Percentiles rank a stretch among this genome's conserved stretches.
Evolutionary conservation across 2,797 vertebrate species (phyloP).

Genomic region (Telmatherina bonti): DNA sequence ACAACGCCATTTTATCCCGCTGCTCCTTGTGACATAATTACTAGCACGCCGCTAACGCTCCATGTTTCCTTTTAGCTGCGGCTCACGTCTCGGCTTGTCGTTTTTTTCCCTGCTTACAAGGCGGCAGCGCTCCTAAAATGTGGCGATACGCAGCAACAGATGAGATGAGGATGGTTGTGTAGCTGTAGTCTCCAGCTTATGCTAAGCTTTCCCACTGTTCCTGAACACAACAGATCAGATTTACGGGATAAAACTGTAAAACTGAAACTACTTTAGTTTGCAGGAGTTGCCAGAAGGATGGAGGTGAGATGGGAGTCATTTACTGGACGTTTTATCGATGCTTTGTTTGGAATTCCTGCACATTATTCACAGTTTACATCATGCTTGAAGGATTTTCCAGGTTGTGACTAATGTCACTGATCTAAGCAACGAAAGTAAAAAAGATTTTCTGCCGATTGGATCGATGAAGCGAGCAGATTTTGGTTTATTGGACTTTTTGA

Average conservation of each 20-base stretch:
- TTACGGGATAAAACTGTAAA: no score
- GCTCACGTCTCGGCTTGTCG: conserved; percentile 8
- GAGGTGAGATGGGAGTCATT: background rate
- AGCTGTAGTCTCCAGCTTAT: background rate
- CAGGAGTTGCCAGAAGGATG: background rate
- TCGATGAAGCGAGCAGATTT: no score
- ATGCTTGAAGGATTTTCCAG: no score
- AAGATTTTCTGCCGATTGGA: no score
- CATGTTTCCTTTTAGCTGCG: background rate
- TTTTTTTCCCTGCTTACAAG: background rate
- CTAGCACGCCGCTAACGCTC: background rate
- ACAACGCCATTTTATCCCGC: conserved; percentile 17
- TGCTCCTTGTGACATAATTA: conserved; percentile 26
- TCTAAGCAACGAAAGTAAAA: no score
- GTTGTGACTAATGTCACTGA: no score
- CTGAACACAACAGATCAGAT: no score
- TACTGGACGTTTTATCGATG: no score
- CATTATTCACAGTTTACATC: no score
- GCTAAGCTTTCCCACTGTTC: no score
- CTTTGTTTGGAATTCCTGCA: no score
- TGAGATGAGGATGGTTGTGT: background rate
- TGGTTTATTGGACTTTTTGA: no score
- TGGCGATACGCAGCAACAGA: background rate
- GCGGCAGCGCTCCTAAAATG: background rate
- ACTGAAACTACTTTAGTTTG: background rate